Evolutionary conservation across 2,888 invertebrate species (phyloP), one percentile per base, ranked within the genome.

Genomic region (Drosophila helvetica): DNA sequence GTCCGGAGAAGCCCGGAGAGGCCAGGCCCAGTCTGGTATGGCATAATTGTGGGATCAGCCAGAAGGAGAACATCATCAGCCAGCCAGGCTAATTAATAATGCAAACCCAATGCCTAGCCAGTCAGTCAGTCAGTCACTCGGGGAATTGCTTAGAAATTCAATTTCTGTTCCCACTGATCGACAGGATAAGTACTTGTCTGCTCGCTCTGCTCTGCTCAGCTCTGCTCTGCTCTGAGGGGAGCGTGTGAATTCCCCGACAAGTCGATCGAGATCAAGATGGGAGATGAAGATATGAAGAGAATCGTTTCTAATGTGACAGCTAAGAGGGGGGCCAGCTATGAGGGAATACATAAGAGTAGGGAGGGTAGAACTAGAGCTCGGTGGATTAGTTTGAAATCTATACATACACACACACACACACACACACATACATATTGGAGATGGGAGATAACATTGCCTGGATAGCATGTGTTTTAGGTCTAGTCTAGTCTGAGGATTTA

Each of bases 1-100:
- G 64, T 55, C 62, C 53, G 55, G 77, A 62, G 65, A 56, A 62
- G 71, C n/a, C n/a, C n/a, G n/a, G n/a, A n/a, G n/a, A n/a, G n/a
- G n/a, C n/a, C n/a, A n/a, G n/a, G n/a, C n/a, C n/a, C n/a, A 78
- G 27, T 27, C 27, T 89, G 86, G 82, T 78, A 88, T 84, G 88
- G 83, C 89, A 86, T 89, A 85, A 85, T 85, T 89, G 89, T 76
- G 79, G 89, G 80, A 89, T 76, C 77, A 67, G 68, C 74, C 68
- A 80, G 64, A 75, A 74, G 64, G 55, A 66, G 65, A 50, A 59
- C 27, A 75, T 59, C 57, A 53, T 50, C 57, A 72, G 65, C 45
- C 78, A 79, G 84, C 47, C 78, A 76, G 80, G 74, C 38, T 86
- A 86, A 86, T 88, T 88, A 86, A 80, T 88, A 88, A 89, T 88